Evolutionary conservation across 37 sponge, comb jelly and placozoan species (phyloP).

Genomic region (Halisarca cf. caerulea): DNA sequence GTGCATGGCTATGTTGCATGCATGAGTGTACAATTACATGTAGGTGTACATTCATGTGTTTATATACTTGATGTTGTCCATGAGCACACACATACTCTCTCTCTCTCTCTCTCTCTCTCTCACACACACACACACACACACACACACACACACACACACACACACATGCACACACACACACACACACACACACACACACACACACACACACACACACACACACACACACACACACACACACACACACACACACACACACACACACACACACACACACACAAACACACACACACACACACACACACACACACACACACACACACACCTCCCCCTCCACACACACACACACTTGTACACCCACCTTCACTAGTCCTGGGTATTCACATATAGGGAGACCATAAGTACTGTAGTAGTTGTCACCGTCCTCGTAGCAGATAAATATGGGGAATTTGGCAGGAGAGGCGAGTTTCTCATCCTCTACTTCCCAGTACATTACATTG

Average conservation of each 20-base stretch:
- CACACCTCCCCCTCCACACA: background rate
- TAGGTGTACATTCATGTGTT: too few species aligned
- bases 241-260: background rate
- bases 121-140: background rate
- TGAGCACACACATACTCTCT: background rate
- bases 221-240: background rate
- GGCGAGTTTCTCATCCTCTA: background rate
- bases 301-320: background rate
- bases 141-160: background rate
- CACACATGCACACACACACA: background rate
- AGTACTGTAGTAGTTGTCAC: background rate
- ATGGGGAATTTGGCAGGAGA: background rate
- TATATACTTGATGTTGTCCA: background rate
- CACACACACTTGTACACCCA: slow-evolving; percentile 17
- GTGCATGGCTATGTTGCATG: too few species aligned
- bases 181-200: background rate
- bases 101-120: too few species aligned
- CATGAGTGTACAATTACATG: too few species aligned
- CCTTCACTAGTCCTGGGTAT: slow-evolving; percentile 89
- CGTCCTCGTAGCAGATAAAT: slow-evolving; percentile 34
- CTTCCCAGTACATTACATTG: slow-evolving; percentile 3
- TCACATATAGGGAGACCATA: slow-evolving; percentile 76
- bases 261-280: background rate
- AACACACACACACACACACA: background rate
- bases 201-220: slow-evolving; percentile 55